phyloP scores from a whole-genome alignment of 2,888 invertebrate species.

The Rhorus exstirpatorius region DNA sequence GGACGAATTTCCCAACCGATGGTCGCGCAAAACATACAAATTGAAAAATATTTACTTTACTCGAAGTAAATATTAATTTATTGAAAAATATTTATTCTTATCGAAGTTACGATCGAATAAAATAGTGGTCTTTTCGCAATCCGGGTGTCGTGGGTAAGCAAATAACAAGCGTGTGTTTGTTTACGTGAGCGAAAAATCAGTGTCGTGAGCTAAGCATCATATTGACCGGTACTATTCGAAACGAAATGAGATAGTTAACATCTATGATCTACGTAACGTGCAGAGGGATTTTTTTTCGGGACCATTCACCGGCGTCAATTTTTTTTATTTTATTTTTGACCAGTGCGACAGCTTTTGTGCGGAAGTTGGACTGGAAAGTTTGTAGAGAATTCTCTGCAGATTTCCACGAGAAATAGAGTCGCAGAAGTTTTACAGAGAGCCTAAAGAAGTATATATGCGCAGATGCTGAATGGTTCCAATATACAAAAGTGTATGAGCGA shows the following conservation, averaged over 20 bases:
- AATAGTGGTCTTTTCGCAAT: slow-evolving; percentile 3
- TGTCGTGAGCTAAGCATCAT: slow-evolving; percentile 10
- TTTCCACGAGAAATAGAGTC: not conserved
- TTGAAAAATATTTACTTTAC: slow-evolving; percentile 16
- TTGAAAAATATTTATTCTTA: too few species aligned
- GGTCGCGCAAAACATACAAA: not conserved
- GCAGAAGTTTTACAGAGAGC: not conserved
- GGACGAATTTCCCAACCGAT: too few species aligned
- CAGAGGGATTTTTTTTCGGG: not conserved
- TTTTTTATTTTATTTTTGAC: not conserved
- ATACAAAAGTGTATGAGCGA: slow-evolving; percentile 23
- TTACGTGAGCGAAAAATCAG: slow-evolving; percentile 21
- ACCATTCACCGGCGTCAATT: slow-evolving; percentile 7
- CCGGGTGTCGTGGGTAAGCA: not conserved
- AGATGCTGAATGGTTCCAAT: slow-evolving; percentile 2
- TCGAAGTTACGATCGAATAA: slow-evolving; percentile 18
- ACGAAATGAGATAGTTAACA: not conserved
- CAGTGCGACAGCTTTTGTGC: not conserved
- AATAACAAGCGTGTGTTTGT: too few species aligned
- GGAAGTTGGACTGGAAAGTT: slow-evolving; percentile 2
- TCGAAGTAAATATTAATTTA: too few species aligned
- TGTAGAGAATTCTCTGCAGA: not conserved
- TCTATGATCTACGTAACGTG: not conserved
- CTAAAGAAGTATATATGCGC: not conserved
- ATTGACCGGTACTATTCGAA: not conserved